A percentile compares a stretch with the other conserved stretches of the same genome.
These are phyloP conservation scores for Notamacropus eugenii DNA, from an alignment of 2,797 vertebrate species.

Conservation along the genomic window DNA sequence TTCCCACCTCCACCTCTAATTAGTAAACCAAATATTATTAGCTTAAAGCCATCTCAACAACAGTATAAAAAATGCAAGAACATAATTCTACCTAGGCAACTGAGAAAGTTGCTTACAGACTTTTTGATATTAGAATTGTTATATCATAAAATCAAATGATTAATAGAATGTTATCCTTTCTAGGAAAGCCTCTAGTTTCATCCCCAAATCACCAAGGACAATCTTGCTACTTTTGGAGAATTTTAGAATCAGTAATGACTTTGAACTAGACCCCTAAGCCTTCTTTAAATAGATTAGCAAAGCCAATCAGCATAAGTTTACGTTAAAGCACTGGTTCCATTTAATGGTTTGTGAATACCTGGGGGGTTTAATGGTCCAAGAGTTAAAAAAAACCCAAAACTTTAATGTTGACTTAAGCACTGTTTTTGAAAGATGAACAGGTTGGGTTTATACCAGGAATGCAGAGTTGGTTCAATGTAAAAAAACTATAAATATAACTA, in stretches of 20 bases:
- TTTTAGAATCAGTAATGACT: neutral
- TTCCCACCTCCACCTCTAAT: neutral
- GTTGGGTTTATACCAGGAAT: neutral
- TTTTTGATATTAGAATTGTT: neutral
- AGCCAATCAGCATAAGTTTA: neutral
- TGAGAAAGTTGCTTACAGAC: neutral
- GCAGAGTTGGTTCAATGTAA: neutral
- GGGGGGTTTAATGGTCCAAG: neutral
- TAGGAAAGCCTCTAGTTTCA: neutral
- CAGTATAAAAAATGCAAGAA: neutral
- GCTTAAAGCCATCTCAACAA: neutral
- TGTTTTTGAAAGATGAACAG: neutral
- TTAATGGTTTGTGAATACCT: neutral
- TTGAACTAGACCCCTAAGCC: neutral
- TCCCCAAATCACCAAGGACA: neutral
- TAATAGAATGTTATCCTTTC: neutral
- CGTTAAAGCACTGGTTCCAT: neutral
- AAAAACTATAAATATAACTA: neutral
- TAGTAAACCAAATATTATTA: conserved; percentile 1
- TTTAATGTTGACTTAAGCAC: neutral
- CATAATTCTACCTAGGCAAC: neutral
- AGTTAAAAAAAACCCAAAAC: neutral
- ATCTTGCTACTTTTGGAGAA: neutral
- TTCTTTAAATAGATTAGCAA: neutral
- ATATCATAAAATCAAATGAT: neutral